Base-by-base conservation (phyloP, 1,140 invertebrate species). In the Stegodyphus dumicola region DNA sequence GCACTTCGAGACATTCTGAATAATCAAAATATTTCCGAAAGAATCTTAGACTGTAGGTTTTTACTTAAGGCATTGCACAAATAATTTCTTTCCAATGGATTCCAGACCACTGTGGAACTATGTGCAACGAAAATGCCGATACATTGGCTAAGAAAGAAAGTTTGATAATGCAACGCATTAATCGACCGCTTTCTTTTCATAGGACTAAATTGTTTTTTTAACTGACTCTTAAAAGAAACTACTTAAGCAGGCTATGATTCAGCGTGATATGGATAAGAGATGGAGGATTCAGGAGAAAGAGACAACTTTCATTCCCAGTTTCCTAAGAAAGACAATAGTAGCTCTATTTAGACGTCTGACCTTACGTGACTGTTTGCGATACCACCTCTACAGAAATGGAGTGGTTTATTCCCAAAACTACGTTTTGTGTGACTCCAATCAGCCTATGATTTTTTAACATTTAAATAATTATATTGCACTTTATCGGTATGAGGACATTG, bases 221-320 rank as follows among this genome's bases (percentile, higher is more conserved):
- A 5, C 7, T 74, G 71, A 74, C 71, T 53, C n/a, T 74, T 9
- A 52, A n/a, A n/a, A 74, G 49, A 74, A 70, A 70, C 7, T 33
- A 4, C 33, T 70, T 70, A 48, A 70, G 48, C 10, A 70, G 48
- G 18, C 49, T 74, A 53, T n/a, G 49, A 54, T 53, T 5, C 51
- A 53, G 53, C 71, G 51, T 52, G 11, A 51, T 15, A 7, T 17
- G 13, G n/a, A 6, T 18, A 67, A 67, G 1, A 17, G 65, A 17
- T 67, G 2, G 13, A 18, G 11, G 17, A 67, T 18, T 67, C 7
- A 5, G 7, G n/a, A 17, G 17, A 6, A 11, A 52, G 6, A 17
- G 13, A 17, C 13, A 74, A 53, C 0, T n/a, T 7, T 33, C 33
- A 33, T 54, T 74, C n/a, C 51, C 51, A 54, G 71, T 17, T 18